Conservation (phyloP, 2,888 invertebrate species). For the Pedicia rivosa region DNA sequence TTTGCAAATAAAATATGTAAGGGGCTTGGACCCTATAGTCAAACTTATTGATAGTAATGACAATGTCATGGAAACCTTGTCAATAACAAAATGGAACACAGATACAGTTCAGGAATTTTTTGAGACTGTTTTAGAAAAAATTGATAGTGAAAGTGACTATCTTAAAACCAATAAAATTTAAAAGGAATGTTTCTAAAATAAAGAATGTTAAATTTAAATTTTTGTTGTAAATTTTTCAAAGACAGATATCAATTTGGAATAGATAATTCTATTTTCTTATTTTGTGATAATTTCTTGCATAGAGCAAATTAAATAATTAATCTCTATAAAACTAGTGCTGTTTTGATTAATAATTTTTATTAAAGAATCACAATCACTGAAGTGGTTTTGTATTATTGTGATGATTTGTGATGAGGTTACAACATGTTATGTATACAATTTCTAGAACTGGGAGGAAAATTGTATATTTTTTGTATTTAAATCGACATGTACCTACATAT, state of each 20-base stretch:
- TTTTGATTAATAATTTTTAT: too few species aligned
- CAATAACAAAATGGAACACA: constrained; percentile 97
- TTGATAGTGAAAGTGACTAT: constrained; percentile 38
- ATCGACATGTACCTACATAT: too few species aligned
- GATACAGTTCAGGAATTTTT: constrained; percentile 96
- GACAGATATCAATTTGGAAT: too few species aligned
- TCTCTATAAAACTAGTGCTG: not conserved
- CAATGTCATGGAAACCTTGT: constrained; percentile 72
- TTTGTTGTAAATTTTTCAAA: too few species aligned
- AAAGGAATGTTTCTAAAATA: constrained; percentile 28
- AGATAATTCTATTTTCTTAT: not conserved
- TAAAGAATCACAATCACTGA: too few species aligned
- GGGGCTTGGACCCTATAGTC: constrained; percentile 89
- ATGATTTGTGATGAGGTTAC: too few species aligned
- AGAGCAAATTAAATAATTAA: not conserved
- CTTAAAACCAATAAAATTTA: constrained; percentile 35
- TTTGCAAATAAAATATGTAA: constrained; percentile 78
- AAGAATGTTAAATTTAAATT: too few species aligned
- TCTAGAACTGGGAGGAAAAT: too few species aligned
- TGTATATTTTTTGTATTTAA: too few species aligned
- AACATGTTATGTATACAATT: too few species aligned
- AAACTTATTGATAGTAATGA: constrained; percentile 75
- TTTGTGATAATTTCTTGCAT: not conserved
- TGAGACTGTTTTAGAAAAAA: constrained; percentile 60
- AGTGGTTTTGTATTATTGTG: too few species aligned